A percentile compares a stretch with the other conserved stretches of the same genome.
Conservation (phyloP, 2,888 invertebrate genomes). For the Apodemia hepburni region DNA sequence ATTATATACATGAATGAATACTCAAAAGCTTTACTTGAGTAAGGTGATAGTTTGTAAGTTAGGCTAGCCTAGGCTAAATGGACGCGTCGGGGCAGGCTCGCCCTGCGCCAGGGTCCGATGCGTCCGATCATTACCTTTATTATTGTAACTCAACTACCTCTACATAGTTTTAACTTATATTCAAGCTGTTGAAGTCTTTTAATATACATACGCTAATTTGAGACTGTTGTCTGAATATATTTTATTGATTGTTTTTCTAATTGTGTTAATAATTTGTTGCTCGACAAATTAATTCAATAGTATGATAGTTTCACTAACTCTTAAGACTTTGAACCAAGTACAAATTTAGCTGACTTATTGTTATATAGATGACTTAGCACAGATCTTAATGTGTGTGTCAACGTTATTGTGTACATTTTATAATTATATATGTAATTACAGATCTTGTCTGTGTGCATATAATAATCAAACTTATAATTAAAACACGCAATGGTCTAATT, state of each 20-base stretch:
- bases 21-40: conserved; percentile 79
- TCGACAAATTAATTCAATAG: conserved; percentile 50
- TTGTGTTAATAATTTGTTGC: conserved; percentile 53
- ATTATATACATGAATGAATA: conserved; percentile 77
- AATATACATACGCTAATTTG: conserved; percentile 61
- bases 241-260: conserved; percentile 71
- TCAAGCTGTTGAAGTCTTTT: conserved; percentile 58
- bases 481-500: conserved; percentile 13
- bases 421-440: conserved; percentile 11
- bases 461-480: conserved; percentile 5
- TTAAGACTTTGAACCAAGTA: conserved; percentile 76
- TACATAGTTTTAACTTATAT: conserved; percentile 68
- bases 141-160: conserved; percentile 75
- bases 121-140: conserved; percentile 54
- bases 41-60: conserved; percentile 66
- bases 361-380: conserved; percentile 69
- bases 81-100: conserved; percentile 62
- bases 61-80: conserved; percentile 50
- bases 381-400: conserved; percentile 51
- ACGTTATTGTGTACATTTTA: conserved; percentile 30
- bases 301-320: conserved; percentile 53
- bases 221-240: conserved; percentile 75
- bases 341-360: conserved; percentile 77
- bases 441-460: conserved; percentile 10
- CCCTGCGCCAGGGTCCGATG: conserved; percentile 72